Evolutionary conservation across 2,888 invertebrate genomes (phyloP), one percentile per base, ranked within the genome.

Genomic region (Euphydryas editha): DNA sequence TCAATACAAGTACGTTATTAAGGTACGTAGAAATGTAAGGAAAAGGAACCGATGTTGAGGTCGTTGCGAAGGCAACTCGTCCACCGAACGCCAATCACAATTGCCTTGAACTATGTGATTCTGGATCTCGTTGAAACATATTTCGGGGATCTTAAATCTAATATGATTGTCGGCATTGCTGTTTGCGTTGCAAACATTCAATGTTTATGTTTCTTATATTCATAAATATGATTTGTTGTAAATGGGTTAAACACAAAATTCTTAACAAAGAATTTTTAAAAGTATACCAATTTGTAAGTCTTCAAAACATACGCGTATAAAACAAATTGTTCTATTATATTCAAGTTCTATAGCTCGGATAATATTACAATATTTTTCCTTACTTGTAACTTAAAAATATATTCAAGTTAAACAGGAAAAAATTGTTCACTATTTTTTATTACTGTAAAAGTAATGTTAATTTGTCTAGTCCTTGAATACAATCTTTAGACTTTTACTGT

Each of bases 91-190:
- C 74, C 74, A 73, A 75, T 74, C 81, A 78, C 74, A 85, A 81
- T 86, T 70, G 80, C 89, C 90, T 90, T 90, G 90, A 86, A 87
- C 90, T 80, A 87, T 79, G 87, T 88, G 81, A 73, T 77, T 73
- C 64, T 62, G 62, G 64, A 81, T 82, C 78, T 71, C 24, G n/a
- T n/a, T n/a, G 21, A 51, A 51, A 51, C 15, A n/a, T 20, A 20
- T 47, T 47, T 20, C 13, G 20, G 13, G n/a, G 11, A 20, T 11
- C 7, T 10, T 17, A 46, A 6, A 20, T 5, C 21, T 21, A 21
- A 13, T 17, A 21, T 49, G 11, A 49, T 21, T 47, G 18, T 2
- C 17, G 15, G 21, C 13, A 1, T 21, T 13, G 21, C 21, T 21
- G 13, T 42, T 8, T 36, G 36, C 8, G 8, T 36, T 36, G 36